phyloP scores from a whole-genome alignment of 2,113 vertebrate species.

The Lipophrys pholis region DNA sequence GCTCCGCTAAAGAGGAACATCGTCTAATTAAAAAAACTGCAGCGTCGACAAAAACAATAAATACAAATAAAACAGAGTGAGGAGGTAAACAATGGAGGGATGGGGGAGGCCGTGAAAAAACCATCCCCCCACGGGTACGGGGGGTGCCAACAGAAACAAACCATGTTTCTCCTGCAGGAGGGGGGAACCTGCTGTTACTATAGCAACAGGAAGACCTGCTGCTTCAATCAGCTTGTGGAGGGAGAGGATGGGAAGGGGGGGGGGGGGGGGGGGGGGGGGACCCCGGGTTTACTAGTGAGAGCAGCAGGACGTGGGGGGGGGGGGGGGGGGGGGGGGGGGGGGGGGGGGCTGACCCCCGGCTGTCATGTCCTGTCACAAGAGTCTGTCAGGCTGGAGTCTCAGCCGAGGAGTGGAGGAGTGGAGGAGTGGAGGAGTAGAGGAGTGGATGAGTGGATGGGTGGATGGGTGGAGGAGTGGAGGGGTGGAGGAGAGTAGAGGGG shows the following conservation, averaged over 20 bases:
- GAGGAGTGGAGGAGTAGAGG: no score
- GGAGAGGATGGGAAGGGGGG: conserved; percentile 56
- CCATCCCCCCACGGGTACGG: conserved; percentile 65
- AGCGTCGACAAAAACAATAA: conserved; percentile 59
- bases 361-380: conserved; percentile 11
- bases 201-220: conserved; percentile 83
- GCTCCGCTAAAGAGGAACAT: no score
- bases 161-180: conserved; percentile 52
- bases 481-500: no score
- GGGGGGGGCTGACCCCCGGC: conserved; percentile 32
- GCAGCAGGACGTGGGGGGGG: conserved; percentile 10
- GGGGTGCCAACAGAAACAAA: conserved; percentile 58
- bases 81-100: conserved; percentile 68
- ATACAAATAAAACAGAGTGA: not conserved
- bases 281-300: conserved; percentile 76
- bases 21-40: conserved; percentile 64
- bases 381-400: conserved; percentile 25
- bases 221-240: conserved; percentile 75
- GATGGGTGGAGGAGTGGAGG: no score
- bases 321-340: no score
- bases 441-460: no score
- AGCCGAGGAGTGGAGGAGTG: no score
- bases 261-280: conserved; percentile 28
- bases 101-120: conserved; percentile 61
- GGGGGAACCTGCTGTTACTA: conserved; percentile 78